phyloP scores from a whole-genome alignment of 2,797 vertebrate genomes.

The Catostomus latipinnis region DNA sequence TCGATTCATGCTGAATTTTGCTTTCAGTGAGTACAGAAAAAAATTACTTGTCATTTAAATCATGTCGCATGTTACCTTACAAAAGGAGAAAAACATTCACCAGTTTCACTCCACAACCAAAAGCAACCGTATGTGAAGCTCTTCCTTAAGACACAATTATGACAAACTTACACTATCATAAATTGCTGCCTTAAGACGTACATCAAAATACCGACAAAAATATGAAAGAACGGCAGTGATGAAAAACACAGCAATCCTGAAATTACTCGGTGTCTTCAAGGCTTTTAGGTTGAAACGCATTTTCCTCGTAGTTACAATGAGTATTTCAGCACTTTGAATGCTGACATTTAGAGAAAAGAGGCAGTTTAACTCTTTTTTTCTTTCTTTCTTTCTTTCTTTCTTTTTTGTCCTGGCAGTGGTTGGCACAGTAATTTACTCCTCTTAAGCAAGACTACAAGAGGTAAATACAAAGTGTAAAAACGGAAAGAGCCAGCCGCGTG shows the following conservation, averaged over 20 bases:
- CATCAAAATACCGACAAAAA: background rate
- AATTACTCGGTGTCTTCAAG: constrained; percentile 17
- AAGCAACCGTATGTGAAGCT: background rate
- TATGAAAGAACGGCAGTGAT: background rate
- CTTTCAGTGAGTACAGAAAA: background rate
- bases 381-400: background rate
- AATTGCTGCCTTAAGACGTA: background rate
- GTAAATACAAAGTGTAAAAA: constrained; percentile 35
- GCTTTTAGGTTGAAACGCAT: constrained; percentile 21
- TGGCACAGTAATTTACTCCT: constrained; percentile 35
- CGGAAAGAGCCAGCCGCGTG: background rate
- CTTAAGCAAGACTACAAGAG: background rate
- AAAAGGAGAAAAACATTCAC: background rate
- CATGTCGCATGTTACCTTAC: background rate
- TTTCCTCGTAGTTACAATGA: constrained; percentile 28
- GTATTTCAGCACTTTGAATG: constrained; percentile 28
- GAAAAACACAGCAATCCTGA: background rate
- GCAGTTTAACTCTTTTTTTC: constrained; percentile 29
- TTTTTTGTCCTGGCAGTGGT: constrained; percentile 12
- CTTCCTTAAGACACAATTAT: constrained; percentile 1
- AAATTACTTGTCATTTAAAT: background rate
- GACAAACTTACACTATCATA: background rate
- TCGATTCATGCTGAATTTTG: background rate
- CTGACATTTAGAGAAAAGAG: constrained; percentile 37
- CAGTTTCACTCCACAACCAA: background rate